Percentiles rank a stretch among this genome's conserved stretches.
phyloP scores from a whole-genome alignment of 2,888 invertebrate species.

The Ganaspis brasiliensis region DNA sequence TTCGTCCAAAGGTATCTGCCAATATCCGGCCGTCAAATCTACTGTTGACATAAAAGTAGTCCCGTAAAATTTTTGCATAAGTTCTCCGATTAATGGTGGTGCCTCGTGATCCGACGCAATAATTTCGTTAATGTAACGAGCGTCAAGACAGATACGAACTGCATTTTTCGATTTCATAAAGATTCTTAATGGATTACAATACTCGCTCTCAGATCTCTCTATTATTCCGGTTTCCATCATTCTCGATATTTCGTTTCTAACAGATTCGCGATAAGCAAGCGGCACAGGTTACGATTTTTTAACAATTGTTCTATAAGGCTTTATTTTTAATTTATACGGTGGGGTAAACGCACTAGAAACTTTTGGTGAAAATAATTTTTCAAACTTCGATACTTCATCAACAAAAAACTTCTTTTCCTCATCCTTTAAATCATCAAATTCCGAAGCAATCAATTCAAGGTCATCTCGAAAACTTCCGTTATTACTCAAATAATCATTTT shows the following conservation, averaged over 20 bases:
- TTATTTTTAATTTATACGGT: too few species aligned
- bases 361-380: slow-evolving; percentile 58
- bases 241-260: slow-evolving; percentile 64
- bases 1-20: too few species aligned
- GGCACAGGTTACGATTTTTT: slow-evolving; percentile 68
- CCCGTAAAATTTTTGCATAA: too few species aligned
- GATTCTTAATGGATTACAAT: slow-evolving; percentile 68
- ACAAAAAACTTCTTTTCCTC: slow-evolving; percentile 13
- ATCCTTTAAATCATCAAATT: slow-evolving; percentile 23
- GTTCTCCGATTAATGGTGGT: too few species aligned
- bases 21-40: too few species aligned
- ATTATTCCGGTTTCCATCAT: slow-evolving; percentile 68
- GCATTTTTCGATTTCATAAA: slow-evolving; percentile 68
- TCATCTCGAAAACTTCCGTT: slow-evolving; percentile 45
- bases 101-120: too few species aligned
- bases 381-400: slow-evolving; percentile 25
- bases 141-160: slow-evolving; percentile 71
- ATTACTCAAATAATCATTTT: too few species aligned
- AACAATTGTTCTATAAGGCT: too few species aligned
- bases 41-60: too few species aligned
- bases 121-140: slow-evolving; percentile 49
- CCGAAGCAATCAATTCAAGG: slow-evolving; percentile 9
- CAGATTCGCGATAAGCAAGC: slow-evolving; percentile 60
- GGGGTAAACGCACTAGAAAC: slow-evolving; percentile 55
- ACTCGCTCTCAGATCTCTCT: slow-evolving; percentile 64